Conservation (phyloP, 2,113 vertebrate genomes). For the Lonchura striata region DNA sequence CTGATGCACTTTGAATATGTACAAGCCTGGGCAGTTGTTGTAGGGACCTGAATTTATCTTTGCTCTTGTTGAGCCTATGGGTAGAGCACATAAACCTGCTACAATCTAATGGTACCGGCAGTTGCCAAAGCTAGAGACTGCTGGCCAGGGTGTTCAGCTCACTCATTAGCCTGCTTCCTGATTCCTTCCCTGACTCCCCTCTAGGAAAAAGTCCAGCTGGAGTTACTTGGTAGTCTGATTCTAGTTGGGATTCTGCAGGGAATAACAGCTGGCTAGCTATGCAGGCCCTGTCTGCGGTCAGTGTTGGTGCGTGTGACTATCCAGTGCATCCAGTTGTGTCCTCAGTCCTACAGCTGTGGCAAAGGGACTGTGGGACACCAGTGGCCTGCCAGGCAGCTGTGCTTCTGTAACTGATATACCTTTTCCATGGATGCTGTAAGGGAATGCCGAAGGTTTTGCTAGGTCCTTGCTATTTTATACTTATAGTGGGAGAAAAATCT, state of each 20-base stretch:
- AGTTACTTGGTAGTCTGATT: neutral
- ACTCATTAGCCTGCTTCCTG: neutral
- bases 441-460: neutral
- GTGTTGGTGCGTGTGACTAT: neutral
- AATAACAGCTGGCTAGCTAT: neutral
- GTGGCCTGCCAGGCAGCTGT: too few species aligned
- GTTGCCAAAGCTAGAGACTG: neutral
- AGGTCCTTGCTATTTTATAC: neutral
- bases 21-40: neutral
- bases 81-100: neutral
- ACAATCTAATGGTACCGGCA: fast-evolving
- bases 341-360: neutral
- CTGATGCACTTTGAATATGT: neutral
- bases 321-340: fast-evolving
- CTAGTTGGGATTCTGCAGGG: neutral
- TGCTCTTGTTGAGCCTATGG: neutral
- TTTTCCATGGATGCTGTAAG: neutral
- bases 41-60: neutral
- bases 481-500: neutral
- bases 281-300: neutral
- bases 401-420: neutral
- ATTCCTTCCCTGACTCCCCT: neutral
- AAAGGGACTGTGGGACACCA: neutral
- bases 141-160: neutral
- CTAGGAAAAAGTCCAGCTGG: neutral